These are phyloP conservation scores for Himalopsyche phryganea DNA, from an alignment of 1,140 invertebrate genomes.

Conservation along the genomic window DNA sequence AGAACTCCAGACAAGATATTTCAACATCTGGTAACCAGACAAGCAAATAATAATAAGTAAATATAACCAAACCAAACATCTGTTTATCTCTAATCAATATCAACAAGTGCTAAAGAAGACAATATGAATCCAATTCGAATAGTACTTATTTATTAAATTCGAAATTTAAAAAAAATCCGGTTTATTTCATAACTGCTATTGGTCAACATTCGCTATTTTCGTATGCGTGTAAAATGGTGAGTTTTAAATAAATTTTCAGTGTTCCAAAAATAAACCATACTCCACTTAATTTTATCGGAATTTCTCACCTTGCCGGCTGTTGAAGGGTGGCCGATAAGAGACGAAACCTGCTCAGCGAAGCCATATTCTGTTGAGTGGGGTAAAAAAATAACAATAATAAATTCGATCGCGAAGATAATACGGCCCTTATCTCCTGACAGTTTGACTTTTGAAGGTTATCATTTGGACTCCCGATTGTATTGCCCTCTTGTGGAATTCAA, in stretches of 20 bases:
- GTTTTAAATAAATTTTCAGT: constrained; percentile 9
- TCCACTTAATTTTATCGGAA: background rate
- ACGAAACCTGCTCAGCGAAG: constrained; percentile 14
- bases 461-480: background rate
- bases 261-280: constrained; percentile 4
- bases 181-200: background rate
- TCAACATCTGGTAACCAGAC: no score
- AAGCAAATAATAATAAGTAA: background rate
- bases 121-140: background rate
- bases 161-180: background rate
- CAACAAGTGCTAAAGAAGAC: background rate
- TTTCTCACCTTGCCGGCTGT: constrained; percentile 14
- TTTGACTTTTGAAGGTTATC: constrained; percentile 28
- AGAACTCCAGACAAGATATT: no score
- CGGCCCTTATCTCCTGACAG: constrained; percentile 24
- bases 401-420: background rate
- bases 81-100: background rate
- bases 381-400: constrained; percentile 15
- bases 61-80: no score
- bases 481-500: no score
- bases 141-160: background rate
- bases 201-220: constrained; percentile 10
- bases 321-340: constrained; percentile 6
- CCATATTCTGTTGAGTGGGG: constrained; percentile 7
- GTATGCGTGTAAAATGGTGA: constrained; percentile 9